A percentile compares a stretch with the other conserved stretches of the same genome.
Evolutionary conservation across 92 coral and sea anemone genomes (phyloP).

Genomic region (Paramuricea clavata): DNA sequence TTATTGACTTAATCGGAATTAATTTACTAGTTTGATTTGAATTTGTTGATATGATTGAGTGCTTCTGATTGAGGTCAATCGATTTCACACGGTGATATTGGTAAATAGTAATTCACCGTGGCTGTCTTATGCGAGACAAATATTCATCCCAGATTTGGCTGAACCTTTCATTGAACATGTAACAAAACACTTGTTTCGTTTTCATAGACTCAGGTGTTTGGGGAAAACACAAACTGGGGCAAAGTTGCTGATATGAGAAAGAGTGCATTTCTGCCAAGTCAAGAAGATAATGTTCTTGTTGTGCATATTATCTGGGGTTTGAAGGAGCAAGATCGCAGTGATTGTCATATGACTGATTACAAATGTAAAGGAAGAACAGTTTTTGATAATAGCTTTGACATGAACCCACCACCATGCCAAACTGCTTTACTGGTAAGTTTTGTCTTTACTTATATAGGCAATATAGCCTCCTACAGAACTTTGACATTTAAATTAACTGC

Average conservation of each 20-base stretch:
- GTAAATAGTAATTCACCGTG: too few relatives aligned
- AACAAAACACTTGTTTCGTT: too few relatives aligned
- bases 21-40: not conserved
- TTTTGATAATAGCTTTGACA: conserved; percentile 85
- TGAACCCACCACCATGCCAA: conserved; percentile 91
- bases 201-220: conserved; percentile 86
- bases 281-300: conserved; percentile 84
- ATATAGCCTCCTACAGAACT: too few relatives aligned
- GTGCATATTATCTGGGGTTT: conserved; percentile 92
- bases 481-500: too few relatives aligned
- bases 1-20: not conserved
- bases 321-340: conserved; percentile 83
- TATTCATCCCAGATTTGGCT: too few relatives aligned
- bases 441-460: not conserved
- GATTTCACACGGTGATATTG: too few relatives aligned
- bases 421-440: conserved; percentile 81
- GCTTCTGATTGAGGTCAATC: not conserved
- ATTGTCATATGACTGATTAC: conserved; percentile 92
- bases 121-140: too few relatives aligned
- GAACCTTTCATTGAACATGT: too few relatives aligned
- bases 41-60: not conserved
- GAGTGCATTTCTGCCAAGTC: conserved; percentile 85
- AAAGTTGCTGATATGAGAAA: conserved; percentile 75
- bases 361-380: conserved; percentile 91
- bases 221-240: conserved; percentile 94